phyloP scores from a whole-genome alignment of 2,113 vertebrate genomes.

The Formicarius rufipectus region DNA sequence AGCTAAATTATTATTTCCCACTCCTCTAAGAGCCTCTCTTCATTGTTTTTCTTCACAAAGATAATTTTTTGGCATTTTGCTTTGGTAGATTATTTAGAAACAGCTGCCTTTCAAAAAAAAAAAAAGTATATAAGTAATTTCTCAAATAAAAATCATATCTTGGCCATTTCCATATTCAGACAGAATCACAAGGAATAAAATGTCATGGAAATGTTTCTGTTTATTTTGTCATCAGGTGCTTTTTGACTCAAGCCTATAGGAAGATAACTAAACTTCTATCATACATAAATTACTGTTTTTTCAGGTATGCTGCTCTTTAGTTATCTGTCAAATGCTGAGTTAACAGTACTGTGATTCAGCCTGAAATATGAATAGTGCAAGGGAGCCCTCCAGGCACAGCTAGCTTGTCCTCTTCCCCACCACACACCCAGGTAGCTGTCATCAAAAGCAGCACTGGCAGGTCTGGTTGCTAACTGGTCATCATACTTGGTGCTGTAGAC shows the following conservation, averaged over 20 bases:
- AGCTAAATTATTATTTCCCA: neutral
- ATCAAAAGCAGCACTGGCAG: constrained; percentile 87
- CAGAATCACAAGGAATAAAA: neutral
- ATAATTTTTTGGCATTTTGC: neutral
- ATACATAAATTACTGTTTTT: neutral
- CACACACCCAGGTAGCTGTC: constrained; percentile 94
- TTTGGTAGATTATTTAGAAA: neutral
- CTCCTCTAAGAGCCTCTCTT: neutral
- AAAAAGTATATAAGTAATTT: neutral
- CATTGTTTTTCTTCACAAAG: neutral
- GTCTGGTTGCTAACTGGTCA: constrained; percentile 83
- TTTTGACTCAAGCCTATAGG: neutral
- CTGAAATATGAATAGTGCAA: neutral
- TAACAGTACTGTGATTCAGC: neutral
- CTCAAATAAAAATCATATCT: neutral
- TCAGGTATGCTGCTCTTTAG: neutral
- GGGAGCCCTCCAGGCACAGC: neutral
- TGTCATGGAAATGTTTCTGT: neutral
- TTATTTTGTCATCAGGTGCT: neutral
- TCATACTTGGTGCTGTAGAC: constrained; percentile 78
- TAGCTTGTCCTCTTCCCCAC: neutral
- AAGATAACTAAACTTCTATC: neutral
- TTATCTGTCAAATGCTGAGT: neutral
- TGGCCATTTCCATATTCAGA: neutral
- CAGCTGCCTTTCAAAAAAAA: neutral